Percentiles rank a stretch among this genome's conserved stretches.
Evolutionary conservation across 1,140 invertebrate species (phyloP).

Genomic region (Zaprionus ornatus): DNA sequence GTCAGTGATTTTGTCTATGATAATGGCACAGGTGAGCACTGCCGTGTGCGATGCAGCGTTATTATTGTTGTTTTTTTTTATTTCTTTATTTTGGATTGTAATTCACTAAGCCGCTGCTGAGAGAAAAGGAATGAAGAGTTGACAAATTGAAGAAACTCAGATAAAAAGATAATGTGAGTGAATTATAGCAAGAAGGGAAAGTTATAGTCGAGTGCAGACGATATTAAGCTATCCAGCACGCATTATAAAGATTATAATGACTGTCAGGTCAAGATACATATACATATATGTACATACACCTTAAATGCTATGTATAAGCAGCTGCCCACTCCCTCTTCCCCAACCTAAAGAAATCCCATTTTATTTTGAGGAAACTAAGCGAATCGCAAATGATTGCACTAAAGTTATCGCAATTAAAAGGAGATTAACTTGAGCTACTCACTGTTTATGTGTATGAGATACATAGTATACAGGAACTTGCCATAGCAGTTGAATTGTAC

Average conservation of each 20-base stretch:
- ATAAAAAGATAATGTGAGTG: slow-evolving; percentile 10
- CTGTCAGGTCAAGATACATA: neutral
- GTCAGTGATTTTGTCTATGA: slow-evolving; percentile 42
- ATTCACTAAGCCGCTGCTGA: slow-evolving; percentile 17
- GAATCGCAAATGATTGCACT: neutral
- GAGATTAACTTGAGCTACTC: slow-evolving; percentile 12
- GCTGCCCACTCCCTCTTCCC: too few species aligned
- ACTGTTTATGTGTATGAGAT: neutral
- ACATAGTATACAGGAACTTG: neutral
- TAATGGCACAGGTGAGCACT: slow-evolving; percentile 44
- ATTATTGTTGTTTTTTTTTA: slow-evolving; percentile 19
- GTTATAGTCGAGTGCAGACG: neutral
- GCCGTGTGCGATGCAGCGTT: slow-evolving; percentile 21
- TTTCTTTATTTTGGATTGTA: slow-evolving; percentile 8
- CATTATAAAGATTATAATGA: neutral
- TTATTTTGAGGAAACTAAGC: neutral
- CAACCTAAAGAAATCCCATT: neutral
- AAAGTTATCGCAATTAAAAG: slow-evolving; percentile 19
- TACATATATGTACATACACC: neutral
- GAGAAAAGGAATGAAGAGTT: slow-evolving; percentile 16
- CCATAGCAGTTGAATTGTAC: neutral
- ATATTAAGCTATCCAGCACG: neutral
- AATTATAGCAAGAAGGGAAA: neutral
- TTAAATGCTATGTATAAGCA: neutral
- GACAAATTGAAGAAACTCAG: slow-evolving; percentile 29